Conservation (phyloP, 2,113 vertebrate species). For the Phocoena phocoena region DNA sequence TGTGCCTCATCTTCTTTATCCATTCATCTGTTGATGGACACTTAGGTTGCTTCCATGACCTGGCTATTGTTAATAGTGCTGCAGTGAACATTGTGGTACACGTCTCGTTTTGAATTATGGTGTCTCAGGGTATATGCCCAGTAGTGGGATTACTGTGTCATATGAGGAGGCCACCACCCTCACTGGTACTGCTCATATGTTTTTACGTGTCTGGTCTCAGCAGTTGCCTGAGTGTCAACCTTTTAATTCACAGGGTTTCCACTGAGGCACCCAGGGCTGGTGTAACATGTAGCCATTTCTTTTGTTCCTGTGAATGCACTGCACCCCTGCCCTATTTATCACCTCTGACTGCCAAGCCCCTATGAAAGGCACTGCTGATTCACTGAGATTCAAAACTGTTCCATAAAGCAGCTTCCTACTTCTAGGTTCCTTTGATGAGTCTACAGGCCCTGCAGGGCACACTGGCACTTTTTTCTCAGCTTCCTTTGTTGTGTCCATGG, state of each 20-base stretch:
- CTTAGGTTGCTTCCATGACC: too few species aligned
- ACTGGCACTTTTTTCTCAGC: not conserved
- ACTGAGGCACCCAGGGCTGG: not conserved
- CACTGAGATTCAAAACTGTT: not conserved
- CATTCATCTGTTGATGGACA: too few species aligned
- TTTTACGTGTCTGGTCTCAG: not conserved
- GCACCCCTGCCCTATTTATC: not conserved
- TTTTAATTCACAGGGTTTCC: not conserved
- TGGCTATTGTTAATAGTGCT: too few species aligned
- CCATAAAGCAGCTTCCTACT: not conserved
- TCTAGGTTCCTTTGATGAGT: not conserved
- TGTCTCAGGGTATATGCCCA: too few species aligned
- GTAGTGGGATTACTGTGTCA: too few species aligned
- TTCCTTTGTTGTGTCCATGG: not conserved
- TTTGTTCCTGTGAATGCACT: not conserved
- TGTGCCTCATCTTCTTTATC: too few species aligned
- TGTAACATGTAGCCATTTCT: fast-evolving
- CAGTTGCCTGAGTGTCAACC: not conserved
- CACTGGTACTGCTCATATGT: not conserved
- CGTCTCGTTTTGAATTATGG: too few species aligned
- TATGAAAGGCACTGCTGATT: not conserved
- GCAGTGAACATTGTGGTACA: too few species aligned
- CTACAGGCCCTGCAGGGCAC: not conserved
- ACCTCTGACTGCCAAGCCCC: not conserved
- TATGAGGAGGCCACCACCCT: not conserved